Base-by-base conservation (phyloP, 64 coral and sea anemone genomes). In the Pocillopora damicornis region DNA sequence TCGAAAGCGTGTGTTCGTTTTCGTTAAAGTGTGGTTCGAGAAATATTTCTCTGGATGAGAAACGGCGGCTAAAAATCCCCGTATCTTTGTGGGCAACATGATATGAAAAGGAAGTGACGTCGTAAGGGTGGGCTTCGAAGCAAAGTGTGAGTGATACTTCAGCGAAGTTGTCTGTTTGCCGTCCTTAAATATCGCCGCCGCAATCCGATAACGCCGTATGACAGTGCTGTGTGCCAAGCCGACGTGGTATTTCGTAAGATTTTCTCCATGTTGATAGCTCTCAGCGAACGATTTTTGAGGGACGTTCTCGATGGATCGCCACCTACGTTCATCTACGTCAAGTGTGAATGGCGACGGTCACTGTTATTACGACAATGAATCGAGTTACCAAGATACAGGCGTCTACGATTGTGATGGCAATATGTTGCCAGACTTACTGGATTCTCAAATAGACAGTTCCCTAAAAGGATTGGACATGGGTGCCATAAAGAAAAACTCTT, bases 381-480 rank as follows among this genome's bases (percentile, higher is more conserved):
- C 22, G 65, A 85, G 81, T 85, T 85, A 85, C 81, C 81, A 85
- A 85, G 81, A 85, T 73, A 85, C 81, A 25, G 64, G 38, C 35
- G 81, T 85, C 37, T 72, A 20, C 35, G 81, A 85, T 20, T 51
- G 26, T 23, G 81, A 85, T 45, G 64, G 35, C 34, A 85, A 85
- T 72, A 85, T 85, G 37, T 72, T 85, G 4, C 81, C 81, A 85
- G 72, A 90, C 30, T 84, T 90, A 63, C 61, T 90, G 37, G 69
- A 84, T 63, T 73, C 69, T 63, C 66, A 63, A 75, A 30, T 83
- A 84, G 73, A 90, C 38, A 62, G 30, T 62, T 74, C 79, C 42
- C 73, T 90, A 25, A 68, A 77, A 90, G 79, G 73, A 9, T 75
- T 90, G 56, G 89, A 90, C 25, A 90, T 90, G 89, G 89, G 89